Evolutionary conservation across 2,113 vertebrate genomes (phyloP).

Genomic region (Ramphastos sulfuratus): DNA sequence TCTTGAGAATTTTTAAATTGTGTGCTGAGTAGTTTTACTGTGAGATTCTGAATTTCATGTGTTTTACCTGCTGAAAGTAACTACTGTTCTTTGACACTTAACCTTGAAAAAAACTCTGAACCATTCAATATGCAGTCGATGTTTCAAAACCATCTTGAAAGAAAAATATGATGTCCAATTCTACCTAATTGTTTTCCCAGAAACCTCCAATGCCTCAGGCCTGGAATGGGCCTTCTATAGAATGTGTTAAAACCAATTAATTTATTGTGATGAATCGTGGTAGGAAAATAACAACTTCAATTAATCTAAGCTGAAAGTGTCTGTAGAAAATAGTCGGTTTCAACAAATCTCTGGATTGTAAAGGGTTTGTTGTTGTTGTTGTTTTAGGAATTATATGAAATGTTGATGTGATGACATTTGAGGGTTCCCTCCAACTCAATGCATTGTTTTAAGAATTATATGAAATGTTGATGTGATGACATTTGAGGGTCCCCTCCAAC

Average conservation of each 20-base stretch:
- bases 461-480: not conserved
- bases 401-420: not conserved
- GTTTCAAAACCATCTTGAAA: not conserved
- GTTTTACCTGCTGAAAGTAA: not conserved
- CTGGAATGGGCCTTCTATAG: not conserved
- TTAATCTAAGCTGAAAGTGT: not conserved
- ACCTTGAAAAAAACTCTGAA: not conserved
- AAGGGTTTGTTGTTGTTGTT: not conserved
- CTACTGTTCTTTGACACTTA: not conserved
- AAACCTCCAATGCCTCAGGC: not conserved
- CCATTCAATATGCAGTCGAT: not conserved
- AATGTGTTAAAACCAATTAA: too few species aligned
- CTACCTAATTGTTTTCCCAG: not conserved
- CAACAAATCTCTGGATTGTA: not conserved
- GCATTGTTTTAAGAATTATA: not conserved
- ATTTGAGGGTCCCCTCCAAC: too few species aligned
- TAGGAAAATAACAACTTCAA: not conserved
- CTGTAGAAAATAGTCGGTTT: not conserved
- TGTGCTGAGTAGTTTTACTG: not conserved
- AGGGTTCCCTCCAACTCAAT: too few species aligned
- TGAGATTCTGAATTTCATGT: not conserved
- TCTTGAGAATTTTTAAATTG: not conserved
- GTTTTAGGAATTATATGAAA: not conserved
- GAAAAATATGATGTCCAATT: not conserved
- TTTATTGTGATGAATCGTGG: too few species aligned